Evolutionary conservation across 2,797 vertebrate species (phyloP), one percentile per base, ranked within the genome.

Genomic region (Myiotriccus ornatus): DNA sequence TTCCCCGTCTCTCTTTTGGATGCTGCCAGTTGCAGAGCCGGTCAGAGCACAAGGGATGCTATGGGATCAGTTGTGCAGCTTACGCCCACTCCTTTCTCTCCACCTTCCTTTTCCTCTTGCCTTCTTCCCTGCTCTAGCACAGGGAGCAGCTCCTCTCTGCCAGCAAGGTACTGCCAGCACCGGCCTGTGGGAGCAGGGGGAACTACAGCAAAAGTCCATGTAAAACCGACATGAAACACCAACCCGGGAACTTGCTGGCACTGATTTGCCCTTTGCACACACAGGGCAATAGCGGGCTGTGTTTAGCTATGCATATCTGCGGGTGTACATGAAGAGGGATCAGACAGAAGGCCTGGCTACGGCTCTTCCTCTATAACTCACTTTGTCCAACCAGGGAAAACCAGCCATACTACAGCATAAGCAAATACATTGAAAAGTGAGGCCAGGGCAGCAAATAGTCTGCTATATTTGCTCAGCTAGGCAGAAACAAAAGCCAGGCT

Each of bases 401-500:
- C 4, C 60, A 32, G 30, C 53, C 75, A 28, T 27, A 21, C 34
- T 28, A 78, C 37, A 22, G 69, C 60, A 85, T 25, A 46, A 89
- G 64, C 71, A 85, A 65, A 60, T 55, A 15, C 6, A 55, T 76
- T 73, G 73, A 75, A 52, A 86, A 77, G 80, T 6, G 46, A 93
- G 75, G 35, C 52, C 71, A 57, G 80, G 49, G 46, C 87, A 90
- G 84, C 84, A 95, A 92, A 87, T 7, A 39, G 46, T 43, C 76
- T 57, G 71, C 78, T n/a, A 75, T 62, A 47, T 69, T 84, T 91
- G 93, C 90, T 71, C 73, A 39, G 82, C 89, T 78, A 65, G 65
- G 87, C 84, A 93, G 75, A 93, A 96, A 89, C 35, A 83, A 75
- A 91, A 85, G 49, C 78, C 71, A 80, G 75, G 71, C 63, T 85